Percentiles rank a stretch among this genome's conserved stretches.
phyloP scores from a whole-genome alignment of 2,113 vertebrate species.

The Amia ocellicauda region DNA sequence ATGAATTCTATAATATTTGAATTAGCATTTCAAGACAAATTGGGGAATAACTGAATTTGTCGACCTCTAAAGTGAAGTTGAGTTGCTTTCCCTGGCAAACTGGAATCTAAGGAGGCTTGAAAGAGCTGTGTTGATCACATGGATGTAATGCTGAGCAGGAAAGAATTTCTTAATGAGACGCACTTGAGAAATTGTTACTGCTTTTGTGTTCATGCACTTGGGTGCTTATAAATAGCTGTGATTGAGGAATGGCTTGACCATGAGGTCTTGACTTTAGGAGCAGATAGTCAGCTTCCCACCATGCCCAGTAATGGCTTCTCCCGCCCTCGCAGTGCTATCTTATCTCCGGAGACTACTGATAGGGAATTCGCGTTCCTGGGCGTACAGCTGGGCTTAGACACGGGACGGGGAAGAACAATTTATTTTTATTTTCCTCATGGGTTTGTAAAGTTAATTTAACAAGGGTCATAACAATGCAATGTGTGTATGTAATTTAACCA shows the following conservation, averaged over 20 bases:
- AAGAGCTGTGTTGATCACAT: too few relatives aligned
- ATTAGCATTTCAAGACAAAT: not conserved
- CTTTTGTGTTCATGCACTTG: not conserved
- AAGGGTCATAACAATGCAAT: too few relatives aligned
- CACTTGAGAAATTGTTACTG: not conserved
- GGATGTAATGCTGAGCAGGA: not conserved
- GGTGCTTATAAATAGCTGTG: slow-evolving; percentile 2
- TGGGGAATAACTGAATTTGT: not conserved
- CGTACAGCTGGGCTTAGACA: too few relatives aligned
- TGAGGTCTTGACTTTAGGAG: slow-evolving; percentile 21
- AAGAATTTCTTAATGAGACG: not conserved
- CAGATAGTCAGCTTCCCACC: too few relatives aligned
- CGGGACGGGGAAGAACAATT: too few relatives aligned
- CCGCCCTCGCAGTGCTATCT: too few relatives aligned
- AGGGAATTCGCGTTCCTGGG: not conserved
- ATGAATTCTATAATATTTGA: not conserved
- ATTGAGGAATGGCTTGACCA: not conserved
- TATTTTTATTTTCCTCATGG: too few relatives aligned
- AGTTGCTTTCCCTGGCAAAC: not conserved
- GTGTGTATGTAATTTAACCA: too few relatives aligned
- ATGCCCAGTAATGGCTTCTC: too few relatives aligned
- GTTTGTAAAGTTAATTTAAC: too few relatives aligned
- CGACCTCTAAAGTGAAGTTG: not conserved
- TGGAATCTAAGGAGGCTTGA: not conserved
- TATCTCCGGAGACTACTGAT: not conserved